These are phyloP conservation scores for Thalassophryne amazonica DNA, from an alignment of 2,797 vertebrate genomes.

Conservation along the genomic window DNA sequence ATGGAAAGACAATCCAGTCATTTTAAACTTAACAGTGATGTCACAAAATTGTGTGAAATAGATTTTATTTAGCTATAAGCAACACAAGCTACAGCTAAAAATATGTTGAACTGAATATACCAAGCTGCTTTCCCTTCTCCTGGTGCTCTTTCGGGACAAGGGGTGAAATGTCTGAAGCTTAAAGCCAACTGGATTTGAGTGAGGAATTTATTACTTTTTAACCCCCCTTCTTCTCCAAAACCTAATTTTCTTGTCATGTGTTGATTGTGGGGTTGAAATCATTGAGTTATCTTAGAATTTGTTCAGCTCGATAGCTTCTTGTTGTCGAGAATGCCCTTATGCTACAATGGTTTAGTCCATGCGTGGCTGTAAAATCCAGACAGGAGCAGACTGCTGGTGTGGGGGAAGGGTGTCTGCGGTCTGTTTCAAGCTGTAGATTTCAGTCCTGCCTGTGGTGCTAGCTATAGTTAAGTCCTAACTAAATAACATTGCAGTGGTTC, in stretches of 20 bases:
- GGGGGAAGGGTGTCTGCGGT: conserved; percentile 65
- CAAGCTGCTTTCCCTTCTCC: no score
- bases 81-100: no score
- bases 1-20: no score
- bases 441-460: conserved; percentile 51
- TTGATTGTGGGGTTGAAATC: neutral
- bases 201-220: no score
- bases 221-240: neutral
- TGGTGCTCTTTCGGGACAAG: neutral
- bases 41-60: no score
- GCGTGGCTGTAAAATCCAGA: conserved; percentile 70
- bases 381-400: conserved; percentile 60
- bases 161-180: neutral
- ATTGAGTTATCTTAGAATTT: conserved; percentile 1
- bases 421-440: conserved; percentile 45
- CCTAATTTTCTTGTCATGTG: conserved; percentile 2
- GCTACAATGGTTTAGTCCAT: conserved; percentile 73
- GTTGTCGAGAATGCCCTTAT: conserved; percentile 31
- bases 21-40: neutral
- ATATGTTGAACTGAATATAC: no score
- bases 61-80: no score
- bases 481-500: conserved; percentile 1
- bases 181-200: neutral
- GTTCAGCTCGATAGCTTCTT: conserved; percentile 23
- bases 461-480: conserved; percentile 38